Evolutionary conservation across 2,113 vertebrate species (phyloP).

Genomic region (Caranx ignobilis): DNA sequence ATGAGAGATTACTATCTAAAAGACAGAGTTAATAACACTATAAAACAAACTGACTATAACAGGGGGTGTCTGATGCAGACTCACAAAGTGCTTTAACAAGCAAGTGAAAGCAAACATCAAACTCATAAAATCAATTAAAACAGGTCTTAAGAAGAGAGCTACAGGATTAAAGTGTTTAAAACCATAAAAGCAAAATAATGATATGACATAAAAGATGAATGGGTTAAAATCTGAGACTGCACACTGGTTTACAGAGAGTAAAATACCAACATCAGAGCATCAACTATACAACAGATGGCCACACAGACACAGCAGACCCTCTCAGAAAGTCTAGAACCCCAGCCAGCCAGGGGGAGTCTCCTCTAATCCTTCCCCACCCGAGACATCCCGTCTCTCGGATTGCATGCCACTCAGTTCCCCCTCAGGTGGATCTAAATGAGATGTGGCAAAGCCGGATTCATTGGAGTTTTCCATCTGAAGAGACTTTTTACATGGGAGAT

Average conservation of each 20-base stretch:
- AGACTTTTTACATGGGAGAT: constrained; percentile 59
- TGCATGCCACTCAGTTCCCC: constrained; percentile 56
- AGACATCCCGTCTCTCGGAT: constrained; percentile 68
- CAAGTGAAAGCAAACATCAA: constrained; percentile 18
- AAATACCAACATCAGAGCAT: constrained; percentile 36
- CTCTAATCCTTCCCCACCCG: constrained; percentile 69
- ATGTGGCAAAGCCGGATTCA: constrained; percentile 77
- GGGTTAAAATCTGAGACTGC: constrained; percentile 13
- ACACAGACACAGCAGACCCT: constrained; percentile 20
- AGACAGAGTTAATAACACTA: constrained; percentile 6
- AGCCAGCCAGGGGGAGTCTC: constrained; percentile 46
- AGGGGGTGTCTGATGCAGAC: not conserved
- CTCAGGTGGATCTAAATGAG: constrained; percentile 78
- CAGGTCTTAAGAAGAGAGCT: not conserved
- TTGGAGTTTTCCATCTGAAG: constrained; percentile 47
- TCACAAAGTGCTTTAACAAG: constrained; percentile 37
- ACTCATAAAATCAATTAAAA: constrained; percentile 35
- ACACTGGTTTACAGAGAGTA: constrained; percentile 12
- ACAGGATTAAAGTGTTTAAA: not conserved
- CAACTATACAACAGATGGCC: constrained; percentile 5
- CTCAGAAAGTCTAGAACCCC: constrained; percentile 32
- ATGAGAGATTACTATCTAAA: constrained; percentile 24
- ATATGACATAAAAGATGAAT: constrained; percentile 2
- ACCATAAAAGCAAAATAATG: not conserved
- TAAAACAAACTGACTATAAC: constrained; percentile 29